Evolutionary conservation across 2,888 invertebrate species (phyloP), one percentile per base, ranked within the genome.

Genomic region (Anthophora plumipes): DNA sequence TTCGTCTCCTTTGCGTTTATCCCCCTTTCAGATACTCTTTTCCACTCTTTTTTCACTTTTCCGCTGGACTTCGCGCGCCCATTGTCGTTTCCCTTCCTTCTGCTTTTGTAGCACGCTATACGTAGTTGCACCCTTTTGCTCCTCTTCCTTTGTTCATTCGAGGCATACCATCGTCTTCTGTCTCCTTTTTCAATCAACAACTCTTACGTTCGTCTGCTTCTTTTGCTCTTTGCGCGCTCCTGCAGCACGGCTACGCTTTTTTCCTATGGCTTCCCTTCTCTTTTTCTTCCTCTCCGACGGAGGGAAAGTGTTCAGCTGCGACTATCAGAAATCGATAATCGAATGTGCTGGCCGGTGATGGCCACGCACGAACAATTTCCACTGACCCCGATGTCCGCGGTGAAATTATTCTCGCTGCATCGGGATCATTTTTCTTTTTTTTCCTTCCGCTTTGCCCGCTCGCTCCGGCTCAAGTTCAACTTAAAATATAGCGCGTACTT

Each of bases 231-330:
- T 31, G 31, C 4, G 31, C 31, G 31, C 31, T 31, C 31, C 4
- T 31, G 31, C 31, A 31, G 4, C 31, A 31, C 31, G 31, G 4
- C 31, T 31, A 31, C 31, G 8, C 14, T 12, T 7, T 4, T 0
- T 14, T 20, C 14, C 20, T 11, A 17, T 8, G 9, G 1, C 17
- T 6, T 5, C 6, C 14, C 7, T 12, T 17, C 46, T 39, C n/a
- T 37, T 25, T 12, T 22, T 25, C 14, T 17, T 9, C 9, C 0
- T 11, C 8, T 2, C 1, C 14, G 37, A 12, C 59, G 37, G 20
- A 54, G 78, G 71, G 71, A 68, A 73, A 85, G 83, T 72, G 46
- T 31, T 31, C 57, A 54, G 55, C 70, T 63, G 52, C 75, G 39
- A 54, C 12, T 31, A 50, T 55, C 60, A 41, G 63, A 68, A 54